These are phyloP conservation scores for Muscidifurax raptorellus DNA, from an alignment of 1,140 invertebrate species.

Conservation along the genomic window DNA sequence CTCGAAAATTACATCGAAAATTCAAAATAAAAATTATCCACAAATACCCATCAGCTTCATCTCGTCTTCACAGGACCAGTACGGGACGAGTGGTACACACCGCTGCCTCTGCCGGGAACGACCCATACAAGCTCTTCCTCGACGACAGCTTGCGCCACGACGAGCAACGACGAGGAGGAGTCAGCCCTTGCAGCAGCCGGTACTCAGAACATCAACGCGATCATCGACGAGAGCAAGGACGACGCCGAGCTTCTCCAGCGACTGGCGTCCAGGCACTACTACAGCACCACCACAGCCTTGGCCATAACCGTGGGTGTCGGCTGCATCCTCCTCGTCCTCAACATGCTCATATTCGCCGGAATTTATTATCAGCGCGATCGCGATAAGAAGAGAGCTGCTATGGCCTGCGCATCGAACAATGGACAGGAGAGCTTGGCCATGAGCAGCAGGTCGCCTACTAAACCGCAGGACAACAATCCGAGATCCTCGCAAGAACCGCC, in stretches of 20 bases:
- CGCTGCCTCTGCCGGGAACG: slow-evolving; percentile 74
- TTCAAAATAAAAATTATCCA: no score
- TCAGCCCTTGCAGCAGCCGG: slow-evolving; percentile 55
- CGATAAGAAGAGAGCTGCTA: slow-evolving; percentile 71
- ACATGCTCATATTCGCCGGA: slow-evolving; percentile 91
- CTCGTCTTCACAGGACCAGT: slow-evolving; percentile 76
- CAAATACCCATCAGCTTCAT: no score
- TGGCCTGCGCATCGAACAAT: slow-evolving; percentile 63
- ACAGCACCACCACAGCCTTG: slow-evolving; percentile 87
- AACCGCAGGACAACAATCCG: slow-evolving; percentile 59
- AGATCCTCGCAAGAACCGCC: slow-evolving; percentile 69
- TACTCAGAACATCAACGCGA: slow-evolving; percentile 62
- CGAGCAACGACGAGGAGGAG: slow-evolving; percentile 65
- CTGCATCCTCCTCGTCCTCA: slow-evolving; percentile 89
- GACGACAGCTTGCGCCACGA: slow-evolving; percentile 71
- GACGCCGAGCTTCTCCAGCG: slow-evolving; percentile 75
- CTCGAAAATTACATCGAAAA: no score
- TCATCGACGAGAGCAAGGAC: slow-evolving; percentile 70
- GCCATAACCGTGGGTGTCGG: slow-evolving; percentile 92
- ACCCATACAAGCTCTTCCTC: slow-evolving; percentile 63
- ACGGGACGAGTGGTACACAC: slow-evolving; percentile 78
- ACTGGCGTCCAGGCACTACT: slow-evolving; percentile 77
- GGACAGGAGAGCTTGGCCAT: slow-evolving; percentile 69
- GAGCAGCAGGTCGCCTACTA: slow-evolving; percentile 56
- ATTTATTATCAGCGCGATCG: slow-evolving; percentile 89